Evolutionary conservation across 2,888 invertebrate genomes (phyloP).

Genomic region (Clostera curtula): DNA sequence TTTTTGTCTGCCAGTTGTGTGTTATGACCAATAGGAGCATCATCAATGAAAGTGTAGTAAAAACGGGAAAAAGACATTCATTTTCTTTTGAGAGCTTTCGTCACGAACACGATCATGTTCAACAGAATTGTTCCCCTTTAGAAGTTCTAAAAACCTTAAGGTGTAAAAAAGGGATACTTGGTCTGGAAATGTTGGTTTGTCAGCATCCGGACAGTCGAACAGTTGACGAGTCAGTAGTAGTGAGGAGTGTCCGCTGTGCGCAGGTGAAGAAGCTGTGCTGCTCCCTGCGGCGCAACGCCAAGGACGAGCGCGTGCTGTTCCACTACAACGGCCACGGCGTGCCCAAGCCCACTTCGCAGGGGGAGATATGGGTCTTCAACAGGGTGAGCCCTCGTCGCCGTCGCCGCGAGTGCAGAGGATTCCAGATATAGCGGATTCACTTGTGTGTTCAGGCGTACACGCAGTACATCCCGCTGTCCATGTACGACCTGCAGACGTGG

Average conservation of each 20-base stretch:
- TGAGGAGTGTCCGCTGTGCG: conserved; percentile 2
- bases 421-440: not conserved
- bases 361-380: conserved; percentile 99
- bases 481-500: conserved; percentile 99
- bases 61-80: too few species aligned
- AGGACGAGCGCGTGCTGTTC: conserved; percentile 98
- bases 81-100: too few species aligned
- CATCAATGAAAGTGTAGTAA: too few species aligned
- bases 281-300: conserved; percentile 95
- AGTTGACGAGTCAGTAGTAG: too few species aligned
- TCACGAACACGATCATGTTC: too few species aligned
- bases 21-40: too few species aligned
- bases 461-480: conserved; percentile 98
- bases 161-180: too few species aligned
- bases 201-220: too few species aligned
- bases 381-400: conserved; percentile 72
- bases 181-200: too few species aligned
- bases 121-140: too few species aligned
- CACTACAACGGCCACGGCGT: conserved; percentile 99
- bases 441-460: conserved; percentile 85
- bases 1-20: too few species aligned
- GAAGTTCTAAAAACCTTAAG: too few species aligned
- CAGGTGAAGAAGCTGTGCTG: conserved; percentile 95
- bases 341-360: conserved; percentile 97
- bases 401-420: not conserved